Evolutionary conservation across 2,797 vertebrate species (phyloP).

Genomic region (Fratercula arctica): DNA sequence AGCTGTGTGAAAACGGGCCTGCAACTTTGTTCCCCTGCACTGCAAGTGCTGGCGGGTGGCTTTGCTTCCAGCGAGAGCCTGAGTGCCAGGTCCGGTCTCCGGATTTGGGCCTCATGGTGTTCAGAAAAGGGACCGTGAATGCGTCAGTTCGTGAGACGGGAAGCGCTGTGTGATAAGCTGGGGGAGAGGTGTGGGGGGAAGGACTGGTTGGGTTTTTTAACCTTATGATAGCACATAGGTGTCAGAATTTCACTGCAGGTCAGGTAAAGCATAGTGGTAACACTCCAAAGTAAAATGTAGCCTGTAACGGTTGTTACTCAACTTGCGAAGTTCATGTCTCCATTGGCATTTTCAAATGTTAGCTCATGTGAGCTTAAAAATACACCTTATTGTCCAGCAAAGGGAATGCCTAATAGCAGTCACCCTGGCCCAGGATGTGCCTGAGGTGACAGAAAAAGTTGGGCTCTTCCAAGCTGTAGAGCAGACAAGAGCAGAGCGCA

Average conservation of each 20-base stretch:
- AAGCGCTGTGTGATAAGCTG: background rate
- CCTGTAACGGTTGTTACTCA: background rate
- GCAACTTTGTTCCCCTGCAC: background rate
- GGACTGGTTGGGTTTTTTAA: background rate
- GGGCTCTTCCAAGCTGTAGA: background rate
- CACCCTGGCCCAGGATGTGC: background rate
- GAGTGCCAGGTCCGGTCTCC: background rate
- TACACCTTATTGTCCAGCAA: background rate
- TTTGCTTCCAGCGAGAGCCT: background rate
- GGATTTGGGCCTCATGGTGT: background rate
- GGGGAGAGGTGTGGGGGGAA: background rate
- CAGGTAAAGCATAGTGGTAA: background rate
- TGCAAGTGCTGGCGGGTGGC: background rate
- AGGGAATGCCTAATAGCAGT: background rate
- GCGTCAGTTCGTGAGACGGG: rapidly evolving
- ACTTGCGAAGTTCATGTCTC: background rate
- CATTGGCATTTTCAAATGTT: background rate
- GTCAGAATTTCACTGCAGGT: background rate
- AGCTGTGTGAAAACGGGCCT: background rate
- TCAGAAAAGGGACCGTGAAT: background rate
- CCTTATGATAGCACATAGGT: background rate
- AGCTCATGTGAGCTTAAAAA: background rate
- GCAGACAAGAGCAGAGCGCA: rapidly evolving
- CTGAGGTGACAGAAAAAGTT: background rate
- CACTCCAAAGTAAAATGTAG: background rate